phyloP scores from a whole-genome alignment of 2,797 vertebrate genomes.

The Girardinus metallicus region DNA sequence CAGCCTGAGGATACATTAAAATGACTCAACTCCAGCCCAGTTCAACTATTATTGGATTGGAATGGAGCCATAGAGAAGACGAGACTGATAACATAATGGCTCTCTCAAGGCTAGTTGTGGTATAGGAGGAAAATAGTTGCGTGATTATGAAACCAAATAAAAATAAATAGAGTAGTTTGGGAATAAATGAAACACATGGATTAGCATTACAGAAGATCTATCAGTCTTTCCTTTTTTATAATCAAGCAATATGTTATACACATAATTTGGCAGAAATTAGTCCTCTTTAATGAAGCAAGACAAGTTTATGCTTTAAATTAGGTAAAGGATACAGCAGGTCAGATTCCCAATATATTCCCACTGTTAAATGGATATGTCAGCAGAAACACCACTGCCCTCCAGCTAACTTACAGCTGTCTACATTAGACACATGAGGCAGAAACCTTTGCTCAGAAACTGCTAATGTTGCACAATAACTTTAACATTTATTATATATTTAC shows the following conservation, averaged over 20 bases:
- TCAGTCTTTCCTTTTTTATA: slow-evolving; percentile 2
- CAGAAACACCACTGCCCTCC: slow-evolving; percentile 26
- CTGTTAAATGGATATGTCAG: background rate
- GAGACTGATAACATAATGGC: slow-evolving; percentile 40
- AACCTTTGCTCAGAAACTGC: background rate
- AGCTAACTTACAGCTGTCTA: slow-evolving; percentile 49
- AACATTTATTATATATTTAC: background rate
- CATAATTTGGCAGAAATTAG: background rate
- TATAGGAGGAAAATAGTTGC: slow-evolving; percentile 26
- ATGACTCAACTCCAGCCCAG: slow-evolving; percentile 30
- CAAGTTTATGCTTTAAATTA: background rate
- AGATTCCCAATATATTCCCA: slow-evolving; percentile 18
- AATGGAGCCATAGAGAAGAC: slow-evolving; percentile 35
- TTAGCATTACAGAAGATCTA: background rate
- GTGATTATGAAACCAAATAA: slow-evolving; percentile 35
- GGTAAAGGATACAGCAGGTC: slow-evolving; percentile 13
- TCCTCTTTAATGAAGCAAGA: background rate
- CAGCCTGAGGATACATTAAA: slow-evolving; percentile 36
- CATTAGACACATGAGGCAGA: background rate
- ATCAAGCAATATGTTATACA: slow-evolving; percentile 12
- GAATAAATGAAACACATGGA: slow-evolving; percentile 26
- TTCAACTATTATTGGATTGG: slow-evolving; percentile 33
- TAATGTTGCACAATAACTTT: background rate
- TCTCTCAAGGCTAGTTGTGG: slow-evolving; percentile 21
- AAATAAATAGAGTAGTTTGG: slow-evolving; percentile 32